phyloP scores from a whole-genome alignment of 2,888 invertebrate genomes.

The Resseliella maxima region DNA sequence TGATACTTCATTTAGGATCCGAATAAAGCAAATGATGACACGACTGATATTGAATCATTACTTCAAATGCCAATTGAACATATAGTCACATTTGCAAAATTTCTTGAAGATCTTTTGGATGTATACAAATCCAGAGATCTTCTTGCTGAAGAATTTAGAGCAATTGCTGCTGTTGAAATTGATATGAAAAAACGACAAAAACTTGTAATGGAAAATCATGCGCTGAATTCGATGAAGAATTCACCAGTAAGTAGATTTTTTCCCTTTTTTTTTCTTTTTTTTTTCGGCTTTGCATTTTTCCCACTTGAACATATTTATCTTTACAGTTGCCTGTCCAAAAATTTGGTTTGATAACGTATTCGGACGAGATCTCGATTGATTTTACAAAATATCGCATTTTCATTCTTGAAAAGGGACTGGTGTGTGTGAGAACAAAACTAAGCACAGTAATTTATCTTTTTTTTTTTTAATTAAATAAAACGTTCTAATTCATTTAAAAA shows the following conservation, averaged over 20 bases:
- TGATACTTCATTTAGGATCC: not conserved
- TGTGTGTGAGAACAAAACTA: constrained; percentile 15
- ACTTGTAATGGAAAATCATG: not conserved
- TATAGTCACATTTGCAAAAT: not conserved
- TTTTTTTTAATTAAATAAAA: not conserved
- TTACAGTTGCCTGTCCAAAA: not conserved
- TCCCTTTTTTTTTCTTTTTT: too few species aligned
- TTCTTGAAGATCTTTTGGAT: constrained; percentile 17
- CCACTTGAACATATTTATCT: not conserved
- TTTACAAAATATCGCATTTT: not conserved
- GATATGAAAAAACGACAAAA: not conserved
- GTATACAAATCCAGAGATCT: not conserved
- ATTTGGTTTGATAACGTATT: not conserved
- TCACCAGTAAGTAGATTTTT: not conserved
- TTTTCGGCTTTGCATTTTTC: too few species aligned
- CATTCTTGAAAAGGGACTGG: not conserved
- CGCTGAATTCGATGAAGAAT: constrained; percentile 20
- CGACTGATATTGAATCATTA: not conserved
- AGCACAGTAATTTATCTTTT: not conserved
- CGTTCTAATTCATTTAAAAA: not conserved
- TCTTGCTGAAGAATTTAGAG: not conserved
- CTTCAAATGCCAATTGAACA: not conserved
- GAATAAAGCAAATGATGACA: not conserved
- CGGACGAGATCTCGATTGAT: constrained; percentile 7
- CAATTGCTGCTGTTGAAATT: constrained; percentile 58